Percentiles rank a stretch among this genome's conserved stretches.
Conservation (phyloP, 1,140 invertebrate species). For the Drosophila varians region DNA sequence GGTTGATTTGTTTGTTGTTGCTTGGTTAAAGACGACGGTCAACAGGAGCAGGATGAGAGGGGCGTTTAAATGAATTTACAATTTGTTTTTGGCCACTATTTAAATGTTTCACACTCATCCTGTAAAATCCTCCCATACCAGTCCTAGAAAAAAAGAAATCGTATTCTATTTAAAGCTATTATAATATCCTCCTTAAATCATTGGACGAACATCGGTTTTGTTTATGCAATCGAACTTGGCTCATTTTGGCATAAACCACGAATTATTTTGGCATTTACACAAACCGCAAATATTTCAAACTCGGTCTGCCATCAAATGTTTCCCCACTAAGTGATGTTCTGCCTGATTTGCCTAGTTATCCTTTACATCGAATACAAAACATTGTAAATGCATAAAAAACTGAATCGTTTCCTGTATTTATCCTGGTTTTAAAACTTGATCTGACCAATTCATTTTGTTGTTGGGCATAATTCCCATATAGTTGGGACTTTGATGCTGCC, state of each 20-base stretch:
- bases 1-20: constrained; percentile 32
- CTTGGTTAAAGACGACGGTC: constrained; percentile 21
- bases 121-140: no score
- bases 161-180: background rate
- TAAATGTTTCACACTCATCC: background rate
- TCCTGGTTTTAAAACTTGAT: background rate
- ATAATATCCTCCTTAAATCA: background rate
- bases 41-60: background rate
- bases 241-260: constrained; percentile 28
- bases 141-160: no score
- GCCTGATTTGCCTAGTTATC: constrained; percentile 55
- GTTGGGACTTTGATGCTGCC: no score
- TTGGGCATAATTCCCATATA: no score
- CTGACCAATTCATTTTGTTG: background rate
- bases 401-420: background rate
- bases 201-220: background rate
- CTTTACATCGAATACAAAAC: background rate
- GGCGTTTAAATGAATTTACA: constrained; percentile 32
- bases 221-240: constrained; percentile 4
- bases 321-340: constrained; percentile 10
- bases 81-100: constrained; percentile 16
- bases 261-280: constrained; percentile 37
- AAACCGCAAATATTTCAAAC: constrained; percentile 56
- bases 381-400: background rate
- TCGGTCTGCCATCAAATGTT: constrained; percentile 21